Evolutionary conservation across 1,140 invertebrate genomes (phyloP).

Genomic region (Drosophila seguyi): DNA sequence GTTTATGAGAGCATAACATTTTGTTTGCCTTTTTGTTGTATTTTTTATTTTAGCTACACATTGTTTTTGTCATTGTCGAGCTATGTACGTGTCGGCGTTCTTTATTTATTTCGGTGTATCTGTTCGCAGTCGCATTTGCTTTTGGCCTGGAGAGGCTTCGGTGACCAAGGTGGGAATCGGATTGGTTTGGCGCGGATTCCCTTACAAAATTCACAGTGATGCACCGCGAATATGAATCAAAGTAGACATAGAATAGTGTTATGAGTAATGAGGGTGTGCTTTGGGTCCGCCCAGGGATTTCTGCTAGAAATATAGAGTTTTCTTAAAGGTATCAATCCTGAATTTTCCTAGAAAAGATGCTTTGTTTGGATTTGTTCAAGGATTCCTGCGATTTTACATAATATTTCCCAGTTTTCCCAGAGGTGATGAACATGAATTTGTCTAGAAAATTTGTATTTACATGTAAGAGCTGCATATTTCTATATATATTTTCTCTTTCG

Average conservation of each 20-base stretch:
- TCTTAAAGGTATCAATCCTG: too few relatives aligned
- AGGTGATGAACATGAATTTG: too few relatives aligned
- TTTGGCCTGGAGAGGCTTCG: conserved; percentile 31
- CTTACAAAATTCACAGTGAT: conserved; percentile 30
- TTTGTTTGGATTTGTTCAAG: not conserved
- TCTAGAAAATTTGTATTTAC: too few relatives aligned
- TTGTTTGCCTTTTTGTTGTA: conserved; percentile 30
- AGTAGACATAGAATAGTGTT: not conserved
- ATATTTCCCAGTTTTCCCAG: too few relatives aligned
- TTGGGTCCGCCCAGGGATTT: not conserved
- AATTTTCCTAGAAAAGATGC: not conserved
- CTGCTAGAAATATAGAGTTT: too few relatives aligned
- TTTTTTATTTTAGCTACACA: conserved; percentile 13
- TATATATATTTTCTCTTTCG: too few relatives aligned
- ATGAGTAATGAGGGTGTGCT: conserved; percentile 7
- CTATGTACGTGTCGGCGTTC: conserved; percentile 65
- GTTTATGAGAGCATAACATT: conserved; percentile 81
- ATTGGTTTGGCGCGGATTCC: conserved; percentile 27
- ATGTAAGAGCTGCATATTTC: too few relatives aligned
- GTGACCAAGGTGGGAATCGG: conserved; percentile 47
- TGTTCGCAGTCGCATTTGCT: conserved; percentile 26
- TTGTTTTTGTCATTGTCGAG: conserved; percentile 30
- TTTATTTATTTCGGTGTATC: conserved; percentile 45
- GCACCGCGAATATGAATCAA: conserved; percentile 30
- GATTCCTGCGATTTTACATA: too few relatives aligned